These are phyloP conservation scores for Helicolenus hilgendorfi DNA, from an alignment of 2,797 vertebrate genomes.

Conservation along the genomic window DNA sequence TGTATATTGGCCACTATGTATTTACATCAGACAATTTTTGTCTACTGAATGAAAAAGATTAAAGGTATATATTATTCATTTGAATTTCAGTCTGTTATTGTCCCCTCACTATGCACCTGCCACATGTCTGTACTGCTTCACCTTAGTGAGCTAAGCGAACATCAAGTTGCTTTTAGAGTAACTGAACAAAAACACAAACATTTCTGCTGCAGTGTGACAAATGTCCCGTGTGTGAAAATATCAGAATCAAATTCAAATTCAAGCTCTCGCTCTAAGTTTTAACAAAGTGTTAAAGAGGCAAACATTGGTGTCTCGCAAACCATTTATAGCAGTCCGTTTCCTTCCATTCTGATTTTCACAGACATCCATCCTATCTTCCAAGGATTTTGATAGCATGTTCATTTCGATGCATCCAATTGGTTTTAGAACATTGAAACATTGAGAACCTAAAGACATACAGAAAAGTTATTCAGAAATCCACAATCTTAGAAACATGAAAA, in stretches of 20 bases:
- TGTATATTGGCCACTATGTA: constrained; percentile 75
- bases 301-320: constrained; percentile 72
- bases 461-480: not conserved
- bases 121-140: constrained; percentile 18
- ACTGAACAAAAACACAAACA: constrained; percentile 17
- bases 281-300: constrained; percentile 77
- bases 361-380: constrained; percentile 25
- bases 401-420: constrained; percentile 84
- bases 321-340: constrained; percentile 55
- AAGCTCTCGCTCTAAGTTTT: constrained; percentile 52
- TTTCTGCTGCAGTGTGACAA: constrained; percentile 33
- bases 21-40: constrained; percentile 76
- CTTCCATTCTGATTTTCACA: constrained; percentile 47
- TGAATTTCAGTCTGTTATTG: constrained; percentile 65
- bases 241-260: constrained; percentile 66
- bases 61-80: constrained; percentile 64
- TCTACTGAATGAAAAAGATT: constrained; percentile 69
- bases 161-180: constrained; percentile 28
- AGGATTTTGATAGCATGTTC: constrained; percentile 70
- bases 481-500: not conserved
- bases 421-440: constrained; percentile 98
- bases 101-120: constrained; percentile 35
- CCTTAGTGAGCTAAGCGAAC: constrained; percentile 11
- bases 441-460: constrained; percentile 91
- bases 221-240: constrained; percentile 64